Percentiles rank a stretch among this genome's conserved stretches.
Conservation (phyloP, 2,113 vertebrate species). For the Turdus rufiventris region DNA sequence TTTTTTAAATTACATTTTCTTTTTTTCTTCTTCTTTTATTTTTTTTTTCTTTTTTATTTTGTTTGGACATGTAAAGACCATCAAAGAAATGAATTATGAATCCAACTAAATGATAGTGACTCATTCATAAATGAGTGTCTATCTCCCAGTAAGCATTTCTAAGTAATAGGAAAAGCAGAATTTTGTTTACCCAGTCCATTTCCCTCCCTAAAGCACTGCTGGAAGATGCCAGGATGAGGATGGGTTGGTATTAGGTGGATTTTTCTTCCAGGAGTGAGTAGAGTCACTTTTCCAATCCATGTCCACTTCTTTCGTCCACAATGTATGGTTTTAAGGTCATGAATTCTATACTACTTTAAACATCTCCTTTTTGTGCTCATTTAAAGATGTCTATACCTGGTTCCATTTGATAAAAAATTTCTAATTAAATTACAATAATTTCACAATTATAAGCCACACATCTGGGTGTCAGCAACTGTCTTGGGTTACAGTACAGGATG, state of each 20-base stretch:
- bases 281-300: not conserved
- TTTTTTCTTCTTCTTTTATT: not conserved
- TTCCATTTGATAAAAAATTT: not conserved
- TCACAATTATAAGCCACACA: too few relatives aligned
- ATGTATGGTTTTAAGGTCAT: not conserved
- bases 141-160: not conserved
- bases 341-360: not conserved
- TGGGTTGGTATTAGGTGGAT: rapidly evolving
- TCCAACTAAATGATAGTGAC: rapidly evolving
- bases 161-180: rapidly evolving
- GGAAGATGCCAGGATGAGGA: not conserved
- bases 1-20: not conserved
- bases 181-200: not conserved
- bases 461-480: too few relatives aligned
- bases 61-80: not conserved
- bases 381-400: not conserved
- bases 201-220: not conserved
- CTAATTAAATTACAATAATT: not conserved
- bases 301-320: not conserved
- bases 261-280: not conserved
- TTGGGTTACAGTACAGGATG: too few relatives aligned
- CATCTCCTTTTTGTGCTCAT: not conserved
- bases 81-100: not conserved
- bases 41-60: too few relatives aligned
- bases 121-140: not conserved